These are phyloP conservation scores for Gymnopithys bicolor DNA, from an alignment of 2,797 vertebrate species.

Conservation along the genomic window DNA sequence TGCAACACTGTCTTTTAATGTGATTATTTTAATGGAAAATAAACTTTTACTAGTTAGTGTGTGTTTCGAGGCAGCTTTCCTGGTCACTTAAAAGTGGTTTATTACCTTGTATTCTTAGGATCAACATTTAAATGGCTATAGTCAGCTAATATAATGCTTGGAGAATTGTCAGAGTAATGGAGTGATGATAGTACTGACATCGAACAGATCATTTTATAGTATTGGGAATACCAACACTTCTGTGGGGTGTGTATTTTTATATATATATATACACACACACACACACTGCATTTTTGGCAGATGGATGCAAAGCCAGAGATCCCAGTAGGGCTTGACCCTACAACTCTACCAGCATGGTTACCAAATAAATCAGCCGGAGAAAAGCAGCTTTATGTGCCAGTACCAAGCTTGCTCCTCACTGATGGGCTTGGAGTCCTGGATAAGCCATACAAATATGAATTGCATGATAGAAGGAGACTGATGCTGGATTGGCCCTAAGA, in stretches of 20 bases:
- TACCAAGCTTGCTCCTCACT: neutral
- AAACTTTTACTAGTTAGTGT: neutral
- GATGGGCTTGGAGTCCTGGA: neutral
- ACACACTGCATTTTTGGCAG: neutral
- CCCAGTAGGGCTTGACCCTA: neutral
- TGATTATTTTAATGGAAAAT: constrained; percentile 50
- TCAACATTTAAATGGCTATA: neutral
- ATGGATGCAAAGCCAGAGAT: neutral
- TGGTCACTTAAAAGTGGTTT: neutral
- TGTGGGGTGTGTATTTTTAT: fast-evolving
- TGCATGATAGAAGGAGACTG: neutral
- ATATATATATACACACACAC: neutral
- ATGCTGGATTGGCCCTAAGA: neutral
- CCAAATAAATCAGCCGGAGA: neutral
- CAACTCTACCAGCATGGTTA: neutral
- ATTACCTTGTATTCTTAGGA: neutral
- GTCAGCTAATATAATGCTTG: neutral
- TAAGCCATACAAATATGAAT: neutral
- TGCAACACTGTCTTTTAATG: constrained; percentile 58
- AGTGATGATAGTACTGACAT: neutral
- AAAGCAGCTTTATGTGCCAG: neutral
- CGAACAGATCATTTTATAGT: neutral
- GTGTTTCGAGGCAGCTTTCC: neutral
- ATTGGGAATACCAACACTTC: neutral
- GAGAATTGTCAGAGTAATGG: neutral